These are phyloP conservation scores for Anguilla anguilla DNA, from an alignment of 2,797 vertebrate genomes.

Conservation along the genomic window DNA sequence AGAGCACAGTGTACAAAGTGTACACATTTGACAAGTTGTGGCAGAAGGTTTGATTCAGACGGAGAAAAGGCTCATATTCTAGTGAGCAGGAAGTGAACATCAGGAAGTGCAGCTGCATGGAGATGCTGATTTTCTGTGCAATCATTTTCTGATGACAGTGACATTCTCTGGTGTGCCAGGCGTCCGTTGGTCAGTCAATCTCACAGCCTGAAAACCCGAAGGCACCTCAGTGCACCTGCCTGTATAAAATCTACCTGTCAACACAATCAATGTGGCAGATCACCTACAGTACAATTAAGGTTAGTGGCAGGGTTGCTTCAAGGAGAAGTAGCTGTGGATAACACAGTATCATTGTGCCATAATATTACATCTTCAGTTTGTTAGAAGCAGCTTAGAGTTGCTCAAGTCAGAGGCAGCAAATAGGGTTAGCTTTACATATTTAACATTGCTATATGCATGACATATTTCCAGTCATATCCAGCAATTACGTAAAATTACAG, in stretches of 20 bases:
- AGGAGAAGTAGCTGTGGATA: background rate
- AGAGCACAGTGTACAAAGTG: too few relatives aligned
- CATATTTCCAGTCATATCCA: background rate
- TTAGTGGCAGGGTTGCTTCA: background rate
- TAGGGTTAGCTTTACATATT: background rate
- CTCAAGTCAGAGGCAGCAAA: background rate
- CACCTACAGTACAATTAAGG: background rate
- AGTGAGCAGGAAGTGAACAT: too few relatives aligned
- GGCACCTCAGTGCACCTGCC: background rate
- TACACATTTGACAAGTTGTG: too few relatives aligned
- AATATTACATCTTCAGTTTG: background rate
- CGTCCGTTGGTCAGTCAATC: background rate
- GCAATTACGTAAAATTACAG: background rate
- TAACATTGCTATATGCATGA: background rate
- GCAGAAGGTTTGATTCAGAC: too few relatives aligned
- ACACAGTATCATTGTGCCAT: background rate
- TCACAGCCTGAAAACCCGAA: background rate
- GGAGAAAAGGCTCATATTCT: too few relatives aligned
- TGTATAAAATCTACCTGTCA: background rate
- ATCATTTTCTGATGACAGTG: background rate
- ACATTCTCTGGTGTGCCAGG: background rate
- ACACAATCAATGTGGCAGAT: conserved; percentile 22
- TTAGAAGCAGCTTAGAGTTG: conserved; percentile 8
- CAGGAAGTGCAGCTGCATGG: too few relatives aligned
- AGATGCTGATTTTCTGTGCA: background rate